Base-by-base conservation (phyloP, 1,140 invertebrate genomes). In the Papilio polytes region DNA sequence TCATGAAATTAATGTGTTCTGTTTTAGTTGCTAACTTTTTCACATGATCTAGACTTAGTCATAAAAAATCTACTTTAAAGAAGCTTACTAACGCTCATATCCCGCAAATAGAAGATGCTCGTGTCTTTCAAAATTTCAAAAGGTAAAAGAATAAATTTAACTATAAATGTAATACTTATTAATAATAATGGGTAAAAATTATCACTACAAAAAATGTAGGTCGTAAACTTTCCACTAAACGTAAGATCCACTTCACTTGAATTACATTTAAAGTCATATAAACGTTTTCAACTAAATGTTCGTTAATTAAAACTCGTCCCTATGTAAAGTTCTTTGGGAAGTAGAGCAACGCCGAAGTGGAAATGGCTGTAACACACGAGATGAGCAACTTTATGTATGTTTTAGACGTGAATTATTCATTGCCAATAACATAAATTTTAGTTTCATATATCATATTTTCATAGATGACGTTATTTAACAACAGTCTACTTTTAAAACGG, bases 241-340 rank as follows among this genome's bases (percentile, higher is more conserved):
- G 63, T 70, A 70, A 70, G 12, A 70, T 70, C 26, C 26, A 70
- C 26, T 70, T 70, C 26, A 70, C 63, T 70, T 36, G 22, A 70
- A 13, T 70, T 70, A 70, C 63, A 36, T 36, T 31, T 70, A 9
- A 63, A 63, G 59, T 63, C 59, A 15, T 63, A 63, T 63, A 63
- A 63, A 63, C 59, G 59, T 63, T 63, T 63, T 63, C 22, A 63
- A 63, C 10, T 63, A 63, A 63, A 63, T 63, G 59, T 63, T 63
- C 59, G 59, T 63, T 63, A 63, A 63, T 63, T 63, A 63, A 63
- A 63, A 63, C 59, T 63, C 59, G 59, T 63, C 59, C 26, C 59
- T 63, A 63, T 63, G 22, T 63, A 26, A 63, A 63, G 59, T 63
- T 63, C 2, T 22, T 63, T 22, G 20, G 22, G 22, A 63, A 63